Conservation (phyloP, 2,113 vertebrate species). For the Stigmatopora argus region DNA sequence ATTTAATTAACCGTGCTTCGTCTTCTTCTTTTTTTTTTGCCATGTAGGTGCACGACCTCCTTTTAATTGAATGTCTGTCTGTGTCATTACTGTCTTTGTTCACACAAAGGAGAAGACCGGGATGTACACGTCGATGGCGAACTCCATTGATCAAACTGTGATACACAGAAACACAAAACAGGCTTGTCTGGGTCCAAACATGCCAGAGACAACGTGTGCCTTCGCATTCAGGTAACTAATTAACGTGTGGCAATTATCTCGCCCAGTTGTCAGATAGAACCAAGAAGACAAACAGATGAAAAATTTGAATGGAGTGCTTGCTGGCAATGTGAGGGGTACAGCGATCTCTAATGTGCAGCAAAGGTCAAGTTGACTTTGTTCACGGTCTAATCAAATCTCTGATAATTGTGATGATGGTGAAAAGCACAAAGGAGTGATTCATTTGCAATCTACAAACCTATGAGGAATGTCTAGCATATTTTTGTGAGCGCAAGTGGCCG, state of each 20-base stretch:
- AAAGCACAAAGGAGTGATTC: constrained; percentile 28
- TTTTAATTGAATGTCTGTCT: constrained; percentile 59
- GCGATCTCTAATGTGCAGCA: constrained; percentile 21
- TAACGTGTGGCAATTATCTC: neutral
- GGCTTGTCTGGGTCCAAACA: neutral
- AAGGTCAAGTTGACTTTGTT: constrained; percentile 56
- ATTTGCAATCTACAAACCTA: constrained; percentile 19
- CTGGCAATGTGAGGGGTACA: constrained; percentile 12
- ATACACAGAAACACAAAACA: constrained; percentile 9
- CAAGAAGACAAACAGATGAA: neutral
- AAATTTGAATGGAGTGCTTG: constrained; percentile 9
- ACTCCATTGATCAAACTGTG: neutral
- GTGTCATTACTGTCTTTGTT: constrained; percentile 62
- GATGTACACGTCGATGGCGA: constrained; percentile 2
- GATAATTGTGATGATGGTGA: constrained; percentile 46
- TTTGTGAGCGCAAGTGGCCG: constrained; percentile 26
- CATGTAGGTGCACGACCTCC: constrained; percentile 46
- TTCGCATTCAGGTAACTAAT: constrained; percentile 1
- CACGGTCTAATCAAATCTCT: constrained; percentile 56
- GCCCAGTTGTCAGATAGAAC: neutral
- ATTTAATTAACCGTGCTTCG: constrained; percentile 55
- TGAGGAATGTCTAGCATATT: constrained; percentile 13
- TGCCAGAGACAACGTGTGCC: neutral
- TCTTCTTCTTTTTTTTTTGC: constrained; percentile 13
- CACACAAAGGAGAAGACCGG: constrained; percentile 20